Evolutionary conservation across 1,140 invertebrate genomes (phyloP).

Genomic region (Drosophila bipectinata): DNA sequence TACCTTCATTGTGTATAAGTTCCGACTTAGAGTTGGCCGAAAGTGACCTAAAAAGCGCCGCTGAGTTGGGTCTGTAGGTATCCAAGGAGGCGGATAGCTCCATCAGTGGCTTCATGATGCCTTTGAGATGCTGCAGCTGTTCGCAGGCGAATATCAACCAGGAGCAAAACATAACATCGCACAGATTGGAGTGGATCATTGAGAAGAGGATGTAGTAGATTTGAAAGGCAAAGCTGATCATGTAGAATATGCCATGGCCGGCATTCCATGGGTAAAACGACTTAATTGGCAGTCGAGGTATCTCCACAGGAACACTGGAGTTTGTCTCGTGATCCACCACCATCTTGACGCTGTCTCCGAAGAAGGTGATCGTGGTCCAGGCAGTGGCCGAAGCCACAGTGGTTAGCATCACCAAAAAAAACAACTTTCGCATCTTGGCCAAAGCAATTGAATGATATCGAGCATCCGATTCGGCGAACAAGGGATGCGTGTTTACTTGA

Average conservation of each 20-base stretch:
- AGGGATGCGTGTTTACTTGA: slow-evolving; percentile 91
- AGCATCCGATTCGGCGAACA: slow-evolving; percentile 93
- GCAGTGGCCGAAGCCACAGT: slow-evolving; percentile 86
- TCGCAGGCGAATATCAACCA: slow-evolving; percentile 93
- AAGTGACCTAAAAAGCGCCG: slow-evolving; percentile 88
- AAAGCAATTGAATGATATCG: slow-evolving; percentile 89
- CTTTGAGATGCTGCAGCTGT: slow-evolving; percentile 92
- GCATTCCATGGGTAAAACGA: slow-evolving; percentile 91
- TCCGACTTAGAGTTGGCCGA: slow-evolving; percentile 86
- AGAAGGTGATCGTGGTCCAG: slow-evolving; percentile 91
- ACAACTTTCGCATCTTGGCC: slow-evolving; percentile 90
- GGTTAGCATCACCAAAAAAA: slow-evolving; percentile 87
- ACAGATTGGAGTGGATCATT: slow-evolving; percentile 88
- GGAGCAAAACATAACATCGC: slow-evolving; percentile 92
- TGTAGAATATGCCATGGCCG: slow-evolving; percentile 87
- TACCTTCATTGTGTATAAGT: slow-evolving; percentile 85
- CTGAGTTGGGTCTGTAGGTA: slow-evolving; percentile 91
- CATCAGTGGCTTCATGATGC: slow-evolving; percentile 93
- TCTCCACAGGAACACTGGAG: slow-evolving; percentile 87
- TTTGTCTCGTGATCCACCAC: slow-evolving; percentile 89
- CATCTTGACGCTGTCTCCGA: slow-evolving; percentile 89
- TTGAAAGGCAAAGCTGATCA: slow-evolving; percentile 88
- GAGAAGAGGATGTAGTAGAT: slow-evolving; percentile 91
- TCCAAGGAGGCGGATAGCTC: slow-evolving; percentile 92
- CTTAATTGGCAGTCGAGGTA: slow-evolving; percentile 90